These are phyloP conservation scores for Halocynthia aurantium DNA, from an alignment of 23 tunicate species.

Conservation along the genomic window DNA sequence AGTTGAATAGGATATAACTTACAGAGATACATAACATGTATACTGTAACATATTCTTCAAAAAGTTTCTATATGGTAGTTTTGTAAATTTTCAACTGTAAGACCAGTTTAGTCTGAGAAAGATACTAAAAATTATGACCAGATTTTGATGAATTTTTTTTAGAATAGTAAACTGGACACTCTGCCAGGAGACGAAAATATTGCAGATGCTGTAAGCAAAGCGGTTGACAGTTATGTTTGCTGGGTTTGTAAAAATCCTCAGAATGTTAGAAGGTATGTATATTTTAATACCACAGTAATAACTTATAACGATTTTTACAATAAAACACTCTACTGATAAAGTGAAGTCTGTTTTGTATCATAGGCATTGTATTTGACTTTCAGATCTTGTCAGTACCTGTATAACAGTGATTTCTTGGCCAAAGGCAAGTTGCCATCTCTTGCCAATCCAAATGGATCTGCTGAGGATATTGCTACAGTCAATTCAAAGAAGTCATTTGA, in stretches of 20 bases:
- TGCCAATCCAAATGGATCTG: neutral
- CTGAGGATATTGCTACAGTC: conserved; percentile 1
- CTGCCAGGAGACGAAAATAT: too few species aligned
- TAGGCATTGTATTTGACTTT: neutral
- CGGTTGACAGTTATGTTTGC: conserved; percentile 37
- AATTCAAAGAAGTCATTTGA: conserved; percentile 21
- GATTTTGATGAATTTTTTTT: too few species aligned
- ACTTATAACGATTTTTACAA: neutral
- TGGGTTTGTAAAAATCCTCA: conserved; percentile 65
- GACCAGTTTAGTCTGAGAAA: too few species aligned
- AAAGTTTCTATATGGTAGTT: too few species aligned
- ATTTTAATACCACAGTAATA: neutral
- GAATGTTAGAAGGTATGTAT: conserved; percentile 61
- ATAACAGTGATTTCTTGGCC: conserved; percentile 72
- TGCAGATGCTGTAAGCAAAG: too few species aligned
- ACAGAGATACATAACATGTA: too few species aligned
- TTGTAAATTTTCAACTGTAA: too few species aligned
- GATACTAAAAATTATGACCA: too few species aligned
- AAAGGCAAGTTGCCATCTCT: conserved; percentile 67
- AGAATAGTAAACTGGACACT: too few species aligned
- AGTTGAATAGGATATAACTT: too few species aligned
- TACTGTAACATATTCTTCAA: too few species aligned
- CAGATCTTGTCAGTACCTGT: conserved; percentile 44
- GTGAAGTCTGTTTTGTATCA: neutral
- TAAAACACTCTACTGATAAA: neutral